phyloP scores from a whole-genome alignment of 2,113 vertebrate genomes.

The Lasiurus cinereus region DNA sequence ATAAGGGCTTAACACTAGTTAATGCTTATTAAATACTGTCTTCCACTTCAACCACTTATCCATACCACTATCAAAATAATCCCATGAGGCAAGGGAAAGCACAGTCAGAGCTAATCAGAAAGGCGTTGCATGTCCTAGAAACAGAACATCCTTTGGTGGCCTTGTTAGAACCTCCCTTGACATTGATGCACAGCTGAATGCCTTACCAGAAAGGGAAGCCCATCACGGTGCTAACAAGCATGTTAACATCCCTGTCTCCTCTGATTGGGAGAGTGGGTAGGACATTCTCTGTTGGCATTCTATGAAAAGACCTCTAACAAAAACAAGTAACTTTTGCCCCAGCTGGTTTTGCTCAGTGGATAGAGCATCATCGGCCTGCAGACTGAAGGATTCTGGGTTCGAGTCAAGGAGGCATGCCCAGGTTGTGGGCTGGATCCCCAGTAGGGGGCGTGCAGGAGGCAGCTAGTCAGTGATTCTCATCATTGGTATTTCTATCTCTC shows the following conservation, averaged over 20 bases:
- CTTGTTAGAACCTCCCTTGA: background rate
- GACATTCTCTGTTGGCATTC: background rate
- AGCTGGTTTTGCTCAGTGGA: too few species aligned
- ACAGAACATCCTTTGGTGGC: constrained; percentile 2
- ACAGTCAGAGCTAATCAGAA: background rate
- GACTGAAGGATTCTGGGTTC: too few species aligned
- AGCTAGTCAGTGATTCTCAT: too few species aligned
- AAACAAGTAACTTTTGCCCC: constrained; percentile 37
- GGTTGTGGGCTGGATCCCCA: too few species aligned
- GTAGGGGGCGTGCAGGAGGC: too few species aligned
- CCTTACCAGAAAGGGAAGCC: background rate
- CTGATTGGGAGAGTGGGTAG: background rate
- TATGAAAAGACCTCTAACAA: constrained; percentile 13
- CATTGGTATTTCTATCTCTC: too few species aligned
- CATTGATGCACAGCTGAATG: background rate
- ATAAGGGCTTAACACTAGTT: background rate
- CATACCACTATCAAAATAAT: constrained; percentile 10
- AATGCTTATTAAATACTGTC: background rate
- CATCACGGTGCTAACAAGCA: background rate
- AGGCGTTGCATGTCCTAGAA: background rate
- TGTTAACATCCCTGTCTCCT: background rate
- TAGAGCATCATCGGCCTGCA: too few species aligned
- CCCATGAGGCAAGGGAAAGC: background rate
- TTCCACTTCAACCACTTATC: background rate
- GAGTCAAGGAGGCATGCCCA: too few species aligned